phyloP scores from a whole-genome alignment of 2,113 vertebrate species.

The Gymnogyps californianus region DNA sequence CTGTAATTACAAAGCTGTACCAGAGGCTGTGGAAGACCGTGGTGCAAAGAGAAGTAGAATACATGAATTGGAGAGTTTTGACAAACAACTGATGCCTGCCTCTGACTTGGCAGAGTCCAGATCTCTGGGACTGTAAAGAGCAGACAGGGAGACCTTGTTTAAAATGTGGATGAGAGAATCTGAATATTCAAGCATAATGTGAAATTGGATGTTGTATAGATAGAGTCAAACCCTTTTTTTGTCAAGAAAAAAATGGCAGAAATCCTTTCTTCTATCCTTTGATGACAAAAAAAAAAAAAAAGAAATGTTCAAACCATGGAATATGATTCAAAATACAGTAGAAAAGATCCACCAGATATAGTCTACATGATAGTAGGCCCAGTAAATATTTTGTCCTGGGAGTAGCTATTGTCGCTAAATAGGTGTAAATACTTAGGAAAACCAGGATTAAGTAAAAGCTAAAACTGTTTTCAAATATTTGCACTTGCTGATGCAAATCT shows the following conservation, averaged over 20 bases:
- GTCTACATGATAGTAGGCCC: background rate
- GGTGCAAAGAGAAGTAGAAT: slow-evolving; percentile 66
- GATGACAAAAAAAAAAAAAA: slow-evolving; percentile 23
- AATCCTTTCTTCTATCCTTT: slow-evolving; percentile 58
- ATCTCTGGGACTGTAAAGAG: slow-evolving; percentile 70
- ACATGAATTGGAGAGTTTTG: slow-evolving; percentile 65
- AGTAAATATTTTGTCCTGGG: background rate
- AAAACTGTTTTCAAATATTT: slow-evolving; percentile 24
- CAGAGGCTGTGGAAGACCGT: slow-evolving; percentile 71
- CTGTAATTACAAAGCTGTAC: slow-evolving; percentile 71
- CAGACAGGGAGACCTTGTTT: slow-evolving; percentile 8
- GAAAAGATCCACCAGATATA: slow-evolving; percentile 60
- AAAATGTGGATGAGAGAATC: slow-evolving; percentile 64
- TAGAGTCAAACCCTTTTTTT: slow-evolving; percentile 61
- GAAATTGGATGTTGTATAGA: slow-evolving; percentile 65
- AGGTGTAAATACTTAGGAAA: background rate
- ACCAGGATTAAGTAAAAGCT: background rate
- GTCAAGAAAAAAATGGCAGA: slow-evolving; percentile 50
- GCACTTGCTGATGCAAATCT: slow-evolving; percentile 30
- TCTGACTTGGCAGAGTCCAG: slow-evolving; percentile 72
- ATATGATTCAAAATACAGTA: slow-evolving; percentile 54
- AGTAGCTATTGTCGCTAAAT: background rate
- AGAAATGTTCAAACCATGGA: slow-evolving; percentile 55
- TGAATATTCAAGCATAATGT: slow-evolving; percentile 74
- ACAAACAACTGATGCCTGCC: slow-evolving; percentile 63